Conservation (phyloP, 2,113 vertebrate species). For the Fregata magnificens region DNA sequence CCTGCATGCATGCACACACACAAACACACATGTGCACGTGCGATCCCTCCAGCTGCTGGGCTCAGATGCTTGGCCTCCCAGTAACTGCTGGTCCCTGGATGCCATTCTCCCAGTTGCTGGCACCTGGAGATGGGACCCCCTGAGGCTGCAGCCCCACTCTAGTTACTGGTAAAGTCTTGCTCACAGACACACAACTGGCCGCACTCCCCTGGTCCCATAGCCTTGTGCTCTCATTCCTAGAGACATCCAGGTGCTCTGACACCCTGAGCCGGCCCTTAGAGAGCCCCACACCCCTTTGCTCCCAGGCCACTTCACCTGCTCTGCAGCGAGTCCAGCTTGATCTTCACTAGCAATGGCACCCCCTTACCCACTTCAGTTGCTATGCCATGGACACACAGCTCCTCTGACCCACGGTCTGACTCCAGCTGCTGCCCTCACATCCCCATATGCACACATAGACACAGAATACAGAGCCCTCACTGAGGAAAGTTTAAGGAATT, state of each 20-base stretch:
- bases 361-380: background rate
- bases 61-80: too few species aligned
- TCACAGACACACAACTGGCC: background rate
- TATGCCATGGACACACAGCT: background rate
- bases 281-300: background rate
- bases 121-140: background rate
- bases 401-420: fast-evolving
- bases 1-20: too few species aligned
- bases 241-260: background rate
- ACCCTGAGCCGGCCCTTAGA: background rate
- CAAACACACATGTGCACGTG: fast-evolving
- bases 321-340: background rate
- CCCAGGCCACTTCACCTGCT: background rate
- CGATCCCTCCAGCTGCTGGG: background rate
- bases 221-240: background rate
- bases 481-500: background rate
- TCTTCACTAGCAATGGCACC: background rate
- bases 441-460: too few species aligned
- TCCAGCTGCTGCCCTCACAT: background rate
- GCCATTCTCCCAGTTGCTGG: background rate
- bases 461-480: background rate
- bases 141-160: background rate
- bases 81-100: background rate
- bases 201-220: background rate
- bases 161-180: background rate